Conservation (phyloP, 2,113 vertebrate genomes). For the Lipophrys pholis region DNA sequence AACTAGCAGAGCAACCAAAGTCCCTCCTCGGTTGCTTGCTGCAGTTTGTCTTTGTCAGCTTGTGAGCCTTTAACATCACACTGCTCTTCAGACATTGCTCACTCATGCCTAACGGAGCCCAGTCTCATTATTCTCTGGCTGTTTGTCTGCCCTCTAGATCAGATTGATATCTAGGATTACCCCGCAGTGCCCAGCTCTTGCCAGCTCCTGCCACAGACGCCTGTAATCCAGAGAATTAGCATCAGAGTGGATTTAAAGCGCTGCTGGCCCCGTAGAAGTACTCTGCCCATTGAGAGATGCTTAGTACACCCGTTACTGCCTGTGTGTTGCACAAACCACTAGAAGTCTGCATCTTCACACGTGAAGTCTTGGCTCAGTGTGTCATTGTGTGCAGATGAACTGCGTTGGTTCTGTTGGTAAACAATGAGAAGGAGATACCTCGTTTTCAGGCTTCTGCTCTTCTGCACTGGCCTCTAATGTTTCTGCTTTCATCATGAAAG, state of each 20-base stretch:
- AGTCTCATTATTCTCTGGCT: slow-evolving; percentile 34
- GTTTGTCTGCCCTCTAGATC: slow-evolving; percentile 58
- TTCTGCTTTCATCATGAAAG: slow-evolving; percentile 51
- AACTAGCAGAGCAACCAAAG: too few relatives aligned
- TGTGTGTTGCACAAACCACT: not conserved
- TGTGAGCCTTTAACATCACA: slow-evolving; percentile 29
- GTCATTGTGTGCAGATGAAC: not conserved
- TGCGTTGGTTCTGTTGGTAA: slow-evolving; percentile 29
- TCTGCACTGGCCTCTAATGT: slow-evolving; percentile 19
- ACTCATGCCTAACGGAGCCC: slow-evolving; percentile 45
- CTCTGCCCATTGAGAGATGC: slow-evolving; percentile 6
- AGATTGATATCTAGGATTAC: slow-evolving; percentile 69
- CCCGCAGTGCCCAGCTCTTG: slow-evolving; percentile 31
- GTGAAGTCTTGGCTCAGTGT: too few relatives aligned
- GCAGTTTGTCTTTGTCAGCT: slow-evolving; percentile 33
- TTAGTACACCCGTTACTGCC: not conserved
- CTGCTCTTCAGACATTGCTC: slow-evolving; percentile 40
- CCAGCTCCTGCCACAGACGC: slow-evolving; percentile 66
- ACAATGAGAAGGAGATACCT: slow-evolving; percentile 19
- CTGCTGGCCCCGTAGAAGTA: slow-evolving; percentile 25
- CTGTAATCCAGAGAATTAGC: slow-evolving; percentile 75
- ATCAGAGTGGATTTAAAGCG: slow-evolving; percentile 51
- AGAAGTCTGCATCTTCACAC: too few relatives aligned
- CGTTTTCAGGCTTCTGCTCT: slow-evolving; percentile 15
- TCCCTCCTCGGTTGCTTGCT: slow-evolving; percentile 13